Conservation (phyloP, 2,797 vertebrate species). For the Alosa sapidissima region DNA sequence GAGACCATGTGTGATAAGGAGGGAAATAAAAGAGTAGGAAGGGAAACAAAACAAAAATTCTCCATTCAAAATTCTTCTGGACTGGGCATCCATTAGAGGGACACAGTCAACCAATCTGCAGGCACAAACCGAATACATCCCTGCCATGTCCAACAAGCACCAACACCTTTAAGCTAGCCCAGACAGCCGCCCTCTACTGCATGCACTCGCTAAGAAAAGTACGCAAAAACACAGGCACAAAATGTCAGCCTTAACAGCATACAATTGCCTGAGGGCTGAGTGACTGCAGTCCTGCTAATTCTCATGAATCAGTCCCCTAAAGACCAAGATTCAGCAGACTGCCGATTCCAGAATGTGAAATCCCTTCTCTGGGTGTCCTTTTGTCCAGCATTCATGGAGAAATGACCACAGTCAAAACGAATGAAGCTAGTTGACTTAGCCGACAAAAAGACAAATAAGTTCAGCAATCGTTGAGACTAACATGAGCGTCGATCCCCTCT, state of each 20-base stretch:
- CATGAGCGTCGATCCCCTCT: neutral
- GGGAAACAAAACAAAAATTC: neutral
- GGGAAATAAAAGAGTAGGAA: neutral
- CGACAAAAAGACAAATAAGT: neutral
- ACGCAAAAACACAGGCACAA: neutral
- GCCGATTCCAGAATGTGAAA: neutral
- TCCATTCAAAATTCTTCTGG: too few species aligned
- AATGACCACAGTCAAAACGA: neutral
- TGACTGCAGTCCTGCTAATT: neutral
- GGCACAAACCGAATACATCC: neutral
- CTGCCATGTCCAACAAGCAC: neutral
- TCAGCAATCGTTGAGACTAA: neutral
- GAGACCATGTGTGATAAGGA: slow-evolving; percentile 45
- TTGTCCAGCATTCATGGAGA: neutral
- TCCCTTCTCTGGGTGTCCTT: neutral
- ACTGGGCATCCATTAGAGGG: neutral
- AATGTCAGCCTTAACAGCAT: neutral
- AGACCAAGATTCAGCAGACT: neutral
- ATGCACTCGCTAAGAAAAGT: neutral
- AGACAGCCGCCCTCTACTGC: neutral
- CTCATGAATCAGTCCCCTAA: neutral
- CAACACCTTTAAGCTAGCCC: neutral
- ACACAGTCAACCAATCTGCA: neutral
- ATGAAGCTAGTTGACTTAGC: neutral
- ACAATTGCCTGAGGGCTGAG: neutral